A percentile compares a stretch with the other conserved stretches of the same genome.
phyloP scores from a whole-genome alignment of 2,888 invertebrate genomes.

The Stenurella melanura region DNA sequence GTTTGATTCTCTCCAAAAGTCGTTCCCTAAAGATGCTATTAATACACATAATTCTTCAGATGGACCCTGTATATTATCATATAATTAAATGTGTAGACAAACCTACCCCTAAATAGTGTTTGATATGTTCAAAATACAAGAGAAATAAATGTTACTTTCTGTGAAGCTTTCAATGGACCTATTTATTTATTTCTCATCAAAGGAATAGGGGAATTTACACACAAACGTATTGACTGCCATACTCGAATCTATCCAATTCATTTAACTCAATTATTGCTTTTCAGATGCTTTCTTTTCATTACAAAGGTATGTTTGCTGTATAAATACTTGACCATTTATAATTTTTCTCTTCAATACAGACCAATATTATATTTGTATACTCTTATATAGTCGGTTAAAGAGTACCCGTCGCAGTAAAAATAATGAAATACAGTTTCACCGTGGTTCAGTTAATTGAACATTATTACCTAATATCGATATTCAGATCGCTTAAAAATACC shows the following conservation, averaged over 20 bases:
- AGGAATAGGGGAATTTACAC: conserved; percentile 6
- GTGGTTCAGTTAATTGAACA: too few relatives aligned
- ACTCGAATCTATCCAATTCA: conserved; percentile 50
- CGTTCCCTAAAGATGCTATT: too few relatives aligned
- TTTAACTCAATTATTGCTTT: conserved; percentile 58
- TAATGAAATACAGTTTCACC: too few relatives aligned
- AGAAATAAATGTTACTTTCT: too few relatives aligned
- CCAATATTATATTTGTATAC: not conserved
- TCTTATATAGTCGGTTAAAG: not conserved
- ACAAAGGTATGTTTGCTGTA: conserved; percentile 60
- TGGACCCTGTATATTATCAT: too few relatives aligned
- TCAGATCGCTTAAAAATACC: too few relatives aligned
- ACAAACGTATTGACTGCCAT: conserved; percentile 25
- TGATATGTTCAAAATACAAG: too few relatives aligned
- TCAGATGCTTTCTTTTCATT: conserved; percentile 63
- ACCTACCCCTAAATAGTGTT: too few relatives aligned
- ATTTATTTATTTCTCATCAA: conserved; percentile 35
- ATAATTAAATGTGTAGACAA: too few relatives aligned
- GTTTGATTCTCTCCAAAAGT: too few relatives aligned
- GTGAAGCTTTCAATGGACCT: not conserved
- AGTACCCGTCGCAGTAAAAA: not conserved
- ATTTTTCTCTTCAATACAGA: conserved; percentile 7
- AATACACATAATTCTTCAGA: too few relatives aligned
- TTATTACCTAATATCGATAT: too few relatives aligned
- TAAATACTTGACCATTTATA: conserved; percentile 51